Evolutionary conservation across 1,140 invertebrate species (phyloP).

Genomic region (Anoplolepis gracilipes): DNA sequence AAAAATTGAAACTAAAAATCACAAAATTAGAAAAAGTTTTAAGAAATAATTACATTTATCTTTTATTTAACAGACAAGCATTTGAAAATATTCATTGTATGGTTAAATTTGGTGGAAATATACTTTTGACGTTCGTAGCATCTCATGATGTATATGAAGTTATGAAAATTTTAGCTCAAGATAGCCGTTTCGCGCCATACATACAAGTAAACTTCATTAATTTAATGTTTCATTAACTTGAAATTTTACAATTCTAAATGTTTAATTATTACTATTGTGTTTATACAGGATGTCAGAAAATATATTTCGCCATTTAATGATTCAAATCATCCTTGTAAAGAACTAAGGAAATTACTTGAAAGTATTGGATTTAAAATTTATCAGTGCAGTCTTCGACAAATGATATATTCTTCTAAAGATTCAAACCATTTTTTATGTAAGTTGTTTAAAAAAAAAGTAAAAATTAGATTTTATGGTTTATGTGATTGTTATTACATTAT

Average conservation of each 20-base stretch:
- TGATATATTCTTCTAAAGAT: background rate
- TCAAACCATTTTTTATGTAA: background rate
- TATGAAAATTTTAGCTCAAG: background rate
- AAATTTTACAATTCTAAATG: background rate
- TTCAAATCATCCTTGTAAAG: background rate
- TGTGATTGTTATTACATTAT: background rate
- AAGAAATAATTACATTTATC: background rate
- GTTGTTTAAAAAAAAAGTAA: background rate
- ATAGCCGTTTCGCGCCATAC: background rate
- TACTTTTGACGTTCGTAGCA: background rate
- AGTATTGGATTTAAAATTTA: background rate
- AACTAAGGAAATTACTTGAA: background rate
- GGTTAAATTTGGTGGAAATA: slow-evolving; percentile 3
- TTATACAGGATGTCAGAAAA: background rate
- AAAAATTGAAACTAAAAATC: background rate
- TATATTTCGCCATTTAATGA: background rate
- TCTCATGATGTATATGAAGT: background rate
- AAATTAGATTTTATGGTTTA: background rate
- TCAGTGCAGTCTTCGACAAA: background rate
- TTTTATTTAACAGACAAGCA: slow-evolving; percentile 10
- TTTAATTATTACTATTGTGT: background rate
- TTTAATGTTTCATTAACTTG: background rate
- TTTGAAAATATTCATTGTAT: slow-evolving; percentile 13
- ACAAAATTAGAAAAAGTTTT: background rate
- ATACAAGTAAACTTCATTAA: background rate